Conservation (phyloP, 2,888 invertebrate genomes). For the Lasioglossum villosulum region DNA sequence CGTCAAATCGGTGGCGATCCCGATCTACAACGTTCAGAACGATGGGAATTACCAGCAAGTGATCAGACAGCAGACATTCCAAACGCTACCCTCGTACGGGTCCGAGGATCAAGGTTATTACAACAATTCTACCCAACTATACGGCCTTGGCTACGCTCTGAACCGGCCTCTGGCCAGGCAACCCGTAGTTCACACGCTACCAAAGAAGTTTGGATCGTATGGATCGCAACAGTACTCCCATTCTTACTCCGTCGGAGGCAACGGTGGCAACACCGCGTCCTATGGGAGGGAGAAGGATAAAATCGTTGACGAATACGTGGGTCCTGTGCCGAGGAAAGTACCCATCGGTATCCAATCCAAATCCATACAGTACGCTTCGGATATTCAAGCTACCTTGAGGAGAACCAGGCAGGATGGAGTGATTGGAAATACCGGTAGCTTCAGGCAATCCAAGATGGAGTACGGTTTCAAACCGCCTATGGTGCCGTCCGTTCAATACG, state of each 20-base stretch:
- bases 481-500: slow-evolving; percentile 92
- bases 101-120: slow-evolving; percentile 22
- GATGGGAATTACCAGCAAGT: slow-evolving; percentile 29
- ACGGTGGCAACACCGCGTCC: slow-evolving; percentile 8
- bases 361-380: slow-evolving; percentile 31
- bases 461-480: slow-evolving; percentile 94
- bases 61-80: slow-evolving; percentile 29
- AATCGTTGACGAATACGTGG: slow-evolving; percentile 41
- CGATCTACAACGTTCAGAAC: slow-evolving; percentile 26
- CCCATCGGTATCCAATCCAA: slow-evolving; percentile 43
- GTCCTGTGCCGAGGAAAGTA: slow-evolving; percentile 43
- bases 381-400: slow-evolving; percentile 54
- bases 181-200: slow-evolving; percentile 34
- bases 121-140: slow-evolving; percentile 27
- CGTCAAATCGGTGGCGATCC: slow-evolving; percentile 3
- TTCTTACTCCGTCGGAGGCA: slow-evolving; percentile 19
- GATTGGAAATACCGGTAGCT: slow-evolving; percentile 85
- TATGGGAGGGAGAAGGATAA: slow-evolving; percentile 40
- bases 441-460: slow-evolving; percentile 90
- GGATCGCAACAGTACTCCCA: slow-evolving; percentile 42
- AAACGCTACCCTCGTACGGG: not conserved
- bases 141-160: slow-evolving; percentile 17
- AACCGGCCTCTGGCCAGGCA: slow-evolving; percentile 20
- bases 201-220: slow-evolving; percentile 50
- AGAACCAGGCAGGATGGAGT: slow-evolving; percentile 84